A percentile compares a stretch with the other conserved stretches of the same genome.
Conservation (phyloP, 2,888 invertebrate genomes). For the Laothoe populi region DNA sequence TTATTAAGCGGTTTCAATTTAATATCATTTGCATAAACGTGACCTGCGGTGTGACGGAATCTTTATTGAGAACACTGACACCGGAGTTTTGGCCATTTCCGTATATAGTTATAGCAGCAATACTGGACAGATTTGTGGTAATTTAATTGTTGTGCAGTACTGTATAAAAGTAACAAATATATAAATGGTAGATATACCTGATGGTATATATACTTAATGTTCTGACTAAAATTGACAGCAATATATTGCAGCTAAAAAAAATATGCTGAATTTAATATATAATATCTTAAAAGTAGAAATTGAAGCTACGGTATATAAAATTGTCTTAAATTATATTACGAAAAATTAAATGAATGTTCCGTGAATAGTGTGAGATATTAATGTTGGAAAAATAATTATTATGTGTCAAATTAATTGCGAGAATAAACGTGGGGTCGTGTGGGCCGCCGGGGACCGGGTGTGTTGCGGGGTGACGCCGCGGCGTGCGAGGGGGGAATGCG, state of each 20-base stretch:
- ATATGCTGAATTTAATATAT: no score
- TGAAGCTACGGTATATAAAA: no score
- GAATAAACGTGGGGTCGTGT: slow-evolving; percentile 47
- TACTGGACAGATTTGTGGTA: no score
- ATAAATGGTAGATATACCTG: no score
- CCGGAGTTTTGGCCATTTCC: not conserved
- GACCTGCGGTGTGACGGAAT: slow-evolving; percentile 52
- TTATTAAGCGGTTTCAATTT: slow-evolving; percentile 84
- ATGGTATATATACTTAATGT: no score
- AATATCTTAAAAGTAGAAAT: no score
- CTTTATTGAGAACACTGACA: slow-evolving; percentile 3
- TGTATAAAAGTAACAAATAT: no score
- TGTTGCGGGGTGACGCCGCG: slow-evolving; percentile 39
- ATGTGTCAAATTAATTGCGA: slow-evolving; percentile 61
- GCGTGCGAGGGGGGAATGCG: slow-evolving; percentile 39
- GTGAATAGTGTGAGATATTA: not conserved
- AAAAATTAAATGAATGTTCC: not conserved
- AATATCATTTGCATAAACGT: slow-evolving; percentile 84
- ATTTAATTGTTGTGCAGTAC: no score
- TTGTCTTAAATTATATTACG: no score
- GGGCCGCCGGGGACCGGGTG: slow-evolving; percentile 18
- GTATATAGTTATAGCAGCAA: not conserved
- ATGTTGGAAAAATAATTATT: slow-evolving; percentile 27
- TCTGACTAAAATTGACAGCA: no score
- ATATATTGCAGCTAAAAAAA: no score